phyloP scores from a whole-genome alignment of 2,113 vertebrate genomes.

The Boulengeromyrus knoepffleri region DNA sequence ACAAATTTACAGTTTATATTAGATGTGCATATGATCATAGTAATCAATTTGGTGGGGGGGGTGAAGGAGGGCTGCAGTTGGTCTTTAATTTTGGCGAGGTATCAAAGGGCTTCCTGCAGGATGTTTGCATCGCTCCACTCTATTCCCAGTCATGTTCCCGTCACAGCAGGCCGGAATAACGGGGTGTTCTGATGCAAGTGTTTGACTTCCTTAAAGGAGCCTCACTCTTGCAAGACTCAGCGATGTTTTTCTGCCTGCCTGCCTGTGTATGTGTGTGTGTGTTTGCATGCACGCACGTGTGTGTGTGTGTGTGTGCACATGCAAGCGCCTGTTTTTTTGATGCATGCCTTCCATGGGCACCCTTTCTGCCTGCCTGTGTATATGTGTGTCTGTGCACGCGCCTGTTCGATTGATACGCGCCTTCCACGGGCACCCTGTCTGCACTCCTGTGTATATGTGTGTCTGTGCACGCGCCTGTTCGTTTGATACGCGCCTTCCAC shows the following conservation, averaged over 20 bases:
- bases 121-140: not conserved
- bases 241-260: not conserved
- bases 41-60: not conserved
- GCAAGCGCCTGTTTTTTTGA: not conserved
- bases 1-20: constrained; percentile 1
- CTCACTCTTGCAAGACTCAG: not conserved
- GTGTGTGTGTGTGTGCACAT: not conserved
- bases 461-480: not conserved
- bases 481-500: not conserved
- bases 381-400: no score
- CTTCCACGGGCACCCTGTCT: not conserved
- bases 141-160: not conserved
- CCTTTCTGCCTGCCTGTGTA: not conserved
- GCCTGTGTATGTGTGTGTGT: not conserved
- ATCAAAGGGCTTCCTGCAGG: not conserved
- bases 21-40: not conserved
- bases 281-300: no score
- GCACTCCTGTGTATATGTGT: not conserved
- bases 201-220: not conserved
- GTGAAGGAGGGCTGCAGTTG: not conserved
- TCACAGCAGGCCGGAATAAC: not conserved
- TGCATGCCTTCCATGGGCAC: not conserved
- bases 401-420: no score
- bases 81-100: not conserved
- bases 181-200: not conserved